A percentile compares a stretch with the other conserved stretches of the same genome.
Conservation (phyloP, 1,140 invertebrate species). For the Meloidogyne chitwoodi region DNA sequence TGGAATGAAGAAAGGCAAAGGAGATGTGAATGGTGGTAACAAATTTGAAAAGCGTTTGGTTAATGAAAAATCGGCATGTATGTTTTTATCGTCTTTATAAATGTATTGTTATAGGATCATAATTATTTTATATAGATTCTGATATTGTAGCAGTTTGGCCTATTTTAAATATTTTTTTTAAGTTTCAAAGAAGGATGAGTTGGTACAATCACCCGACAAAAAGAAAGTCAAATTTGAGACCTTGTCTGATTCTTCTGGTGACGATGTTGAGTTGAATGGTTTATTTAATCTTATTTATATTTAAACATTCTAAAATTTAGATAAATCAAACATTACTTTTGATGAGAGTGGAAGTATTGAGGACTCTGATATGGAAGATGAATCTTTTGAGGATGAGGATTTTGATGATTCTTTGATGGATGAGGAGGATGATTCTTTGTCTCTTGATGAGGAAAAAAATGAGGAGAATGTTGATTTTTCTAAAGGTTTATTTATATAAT, state of each 20-base stretch:
- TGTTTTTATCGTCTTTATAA: too few species aligned
- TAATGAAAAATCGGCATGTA: not conserved
- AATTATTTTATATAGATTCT: too few species aligned
- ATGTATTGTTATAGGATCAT: too few species aligned
- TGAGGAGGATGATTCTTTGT: conserved; percentile 2
- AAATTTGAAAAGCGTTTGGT: not conserved
- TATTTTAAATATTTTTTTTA: not conserved
- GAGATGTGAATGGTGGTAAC: not conserved
- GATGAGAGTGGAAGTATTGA: conserved; percentile 2
- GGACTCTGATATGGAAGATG: conserved; percentile 14
- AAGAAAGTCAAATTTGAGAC: not conserved
- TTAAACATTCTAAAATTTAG: not conserved
- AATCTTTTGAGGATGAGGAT: conserved; percentile 17
- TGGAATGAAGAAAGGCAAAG: not conserved
- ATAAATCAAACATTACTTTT: not conserved
- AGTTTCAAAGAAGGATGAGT: conserved; percentile 1
- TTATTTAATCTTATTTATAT: not conserved
- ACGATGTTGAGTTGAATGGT: not conserved
- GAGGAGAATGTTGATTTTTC: not conserved
- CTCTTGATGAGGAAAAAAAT: conserved; percentile 23
- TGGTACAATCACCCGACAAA: not conserved
- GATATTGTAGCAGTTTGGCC: too few species aligned
- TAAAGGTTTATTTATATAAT: not conserved
- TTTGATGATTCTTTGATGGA: not conserved
- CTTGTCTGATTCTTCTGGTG: not conserved